These are phyloP conservation scores for Shinisaurus crocodilurus DNA, from an alignment of 2,113 vertebrate genomes.

Conservation along the genomic window DNA sequence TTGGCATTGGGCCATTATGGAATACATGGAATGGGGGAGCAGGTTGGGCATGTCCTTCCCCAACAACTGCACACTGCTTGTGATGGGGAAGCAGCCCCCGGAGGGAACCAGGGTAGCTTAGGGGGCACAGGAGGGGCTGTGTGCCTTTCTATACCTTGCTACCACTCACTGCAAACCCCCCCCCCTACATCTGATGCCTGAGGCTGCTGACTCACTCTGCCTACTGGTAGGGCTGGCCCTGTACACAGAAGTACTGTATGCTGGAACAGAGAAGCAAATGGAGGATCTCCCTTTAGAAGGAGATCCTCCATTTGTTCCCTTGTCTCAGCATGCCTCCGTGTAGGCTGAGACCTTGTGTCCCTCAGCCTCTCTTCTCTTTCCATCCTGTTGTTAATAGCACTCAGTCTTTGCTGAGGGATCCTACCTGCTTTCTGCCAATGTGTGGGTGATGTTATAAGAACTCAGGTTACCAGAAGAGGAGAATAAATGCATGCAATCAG, in stretches of 20 bases:
- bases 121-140: no score
- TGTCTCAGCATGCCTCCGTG: background rate
- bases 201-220: no score
- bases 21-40: no score
- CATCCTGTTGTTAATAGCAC: slow-evolving; percentile 17
- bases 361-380: background rate
- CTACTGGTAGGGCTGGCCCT: no score
- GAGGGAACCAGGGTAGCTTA: no score
- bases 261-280: background rate
- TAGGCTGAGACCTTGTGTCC: background rate
- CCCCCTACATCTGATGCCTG: no score
- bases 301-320: background rate
- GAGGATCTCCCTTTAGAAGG: background rate
- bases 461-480: background rate
- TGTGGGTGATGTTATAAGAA: slow-evolving; percentile 49
- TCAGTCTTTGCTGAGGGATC: slow-evolving; percentile 36
- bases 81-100: no score
- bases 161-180: no score
- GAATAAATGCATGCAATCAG: slow-evolving; percentile 34
- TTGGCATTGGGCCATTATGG: no score
- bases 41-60: no score
- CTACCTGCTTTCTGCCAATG: slow-evolving; percentile 64
- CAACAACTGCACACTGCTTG: no score
- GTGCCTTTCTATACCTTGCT: no score
- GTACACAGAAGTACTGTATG: background rate